Conservation (phyloP, 1,140 invertebrate genomes). For the Atopsyche davidsoni region DNA sequence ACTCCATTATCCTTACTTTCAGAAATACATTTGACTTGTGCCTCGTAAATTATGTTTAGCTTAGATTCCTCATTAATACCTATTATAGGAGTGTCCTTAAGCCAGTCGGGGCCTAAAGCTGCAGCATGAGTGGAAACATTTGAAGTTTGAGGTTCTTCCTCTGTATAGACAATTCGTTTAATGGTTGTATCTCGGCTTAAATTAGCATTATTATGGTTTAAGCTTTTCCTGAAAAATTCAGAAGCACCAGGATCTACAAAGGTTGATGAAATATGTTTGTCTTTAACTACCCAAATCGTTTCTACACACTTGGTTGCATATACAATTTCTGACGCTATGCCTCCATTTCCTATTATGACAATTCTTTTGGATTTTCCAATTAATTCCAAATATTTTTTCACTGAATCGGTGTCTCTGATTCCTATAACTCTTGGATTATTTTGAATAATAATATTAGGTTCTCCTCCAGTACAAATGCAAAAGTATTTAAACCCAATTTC, state of each 20-base stretch:
- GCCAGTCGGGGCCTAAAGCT: constrained; percentile 95
- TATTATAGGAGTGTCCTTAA: constrained; percentile 60
- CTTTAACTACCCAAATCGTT: constrained; percentile 90
- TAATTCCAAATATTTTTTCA: constrained; percentile 68
- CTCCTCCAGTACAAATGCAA: constrained; percentile 86
- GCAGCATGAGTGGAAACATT: constrained; percentile 55
- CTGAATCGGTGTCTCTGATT: constrained; percentile 94
- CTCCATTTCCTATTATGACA: constrained; percentile 90
- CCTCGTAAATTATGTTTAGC: constrained; percentile 60
- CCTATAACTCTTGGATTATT: constrained; percentile 69
- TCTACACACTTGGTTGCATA: constrained; percentile 80
- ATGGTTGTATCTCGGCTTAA: constrained; percentile 37
- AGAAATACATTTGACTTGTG: constrained; percentile 58
- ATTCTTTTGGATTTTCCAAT: constrained; percentile 64
- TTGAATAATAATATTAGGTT: constrained; percentile 68
- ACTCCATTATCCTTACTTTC: constrained; percentile 37
- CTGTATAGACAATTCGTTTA: constrained; percentile 67
- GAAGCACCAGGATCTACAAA: constrained; percentile 96
- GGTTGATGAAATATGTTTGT: constrained; percentile 84
- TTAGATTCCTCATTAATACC: constrained; percentile 46
- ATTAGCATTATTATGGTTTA: constrained; percentile 35
- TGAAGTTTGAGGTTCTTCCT: constrained; percentile 41
- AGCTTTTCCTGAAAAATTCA: constrained; percentile 69
- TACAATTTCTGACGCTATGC: constrained; percentile 94
- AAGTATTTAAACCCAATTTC: constrained; percentile 71